A percentile compares a stretch with the other conserved stretches of the same genome.
Conservation (phyloP, 2,113 vertebrate species). For the Otis tarda region DNA sequence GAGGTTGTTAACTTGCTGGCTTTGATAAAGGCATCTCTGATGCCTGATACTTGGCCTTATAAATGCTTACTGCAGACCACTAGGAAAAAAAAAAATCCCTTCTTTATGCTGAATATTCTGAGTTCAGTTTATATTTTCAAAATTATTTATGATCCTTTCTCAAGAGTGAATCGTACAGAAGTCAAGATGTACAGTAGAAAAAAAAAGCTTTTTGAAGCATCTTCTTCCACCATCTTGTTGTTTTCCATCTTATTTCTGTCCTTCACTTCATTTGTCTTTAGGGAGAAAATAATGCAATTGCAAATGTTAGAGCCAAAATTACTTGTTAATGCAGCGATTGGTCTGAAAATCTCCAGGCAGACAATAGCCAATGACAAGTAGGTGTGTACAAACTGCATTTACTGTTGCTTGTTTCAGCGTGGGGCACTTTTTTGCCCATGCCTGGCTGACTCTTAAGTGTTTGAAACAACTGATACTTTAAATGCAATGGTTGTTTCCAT, state of each 20-base stretch:
- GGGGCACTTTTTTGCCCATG: background rate
- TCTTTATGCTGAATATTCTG: background rate
- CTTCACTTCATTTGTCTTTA: background rate
- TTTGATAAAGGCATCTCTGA: background rate
- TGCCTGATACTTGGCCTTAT: background rate
- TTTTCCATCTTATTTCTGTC: background rate
- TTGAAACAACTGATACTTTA: background rate
- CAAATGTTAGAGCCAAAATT: background rate
- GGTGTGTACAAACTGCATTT: background rate
- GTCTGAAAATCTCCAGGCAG: background rate
- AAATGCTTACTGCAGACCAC: background rate
- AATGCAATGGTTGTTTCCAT: background rate
- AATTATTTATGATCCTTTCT: background rate
- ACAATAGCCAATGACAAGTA: background rate
- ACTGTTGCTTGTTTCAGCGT: background rate
- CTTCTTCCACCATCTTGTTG: background rate
- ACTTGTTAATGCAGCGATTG: background rate
- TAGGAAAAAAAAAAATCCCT: background rate
- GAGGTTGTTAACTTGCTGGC: background rate
- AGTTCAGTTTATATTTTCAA: background rate
- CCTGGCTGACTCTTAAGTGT: background rate
- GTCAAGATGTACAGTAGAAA: background rate
- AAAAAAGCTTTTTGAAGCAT: background rate
- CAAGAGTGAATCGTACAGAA: background rate
- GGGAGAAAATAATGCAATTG: background rate